These are phyloP conservation scores for Mesocricetus auratus DNA, from an alignment of 2,113 vertebrate species.

Conservation along the genomic window DNA sequence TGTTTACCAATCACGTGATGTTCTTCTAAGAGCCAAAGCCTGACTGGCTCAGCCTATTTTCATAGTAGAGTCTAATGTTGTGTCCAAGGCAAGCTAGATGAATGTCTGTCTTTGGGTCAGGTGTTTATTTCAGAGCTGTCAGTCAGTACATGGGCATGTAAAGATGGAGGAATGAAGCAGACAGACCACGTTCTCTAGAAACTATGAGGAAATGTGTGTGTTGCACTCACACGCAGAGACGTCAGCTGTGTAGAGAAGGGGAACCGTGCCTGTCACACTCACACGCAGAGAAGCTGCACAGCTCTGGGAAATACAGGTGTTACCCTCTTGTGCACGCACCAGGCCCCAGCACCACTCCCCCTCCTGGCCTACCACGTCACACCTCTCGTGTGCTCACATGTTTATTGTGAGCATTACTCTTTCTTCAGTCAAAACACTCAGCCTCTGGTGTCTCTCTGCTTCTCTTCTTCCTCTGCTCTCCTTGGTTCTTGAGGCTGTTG, in stretches of 20 bases:
- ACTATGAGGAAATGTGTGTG: too few relatives aligned
- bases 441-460: too few relatives aligned
- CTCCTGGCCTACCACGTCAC: background rate
- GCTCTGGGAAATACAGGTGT: background rate
- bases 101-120: background rate
- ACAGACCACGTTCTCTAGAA: background rate
- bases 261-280: too few relatives aligned
- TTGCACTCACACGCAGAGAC: too few relatives aligned
- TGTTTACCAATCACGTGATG: background rate
- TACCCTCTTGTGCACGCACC: too few relatives aligned
- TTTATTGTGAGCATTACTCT: background rate
- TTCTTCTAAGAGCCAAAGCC: background rate
- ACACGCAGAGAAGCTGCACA: background rate
- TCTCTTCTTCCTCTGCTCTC: background rate
- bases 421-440: background rate
- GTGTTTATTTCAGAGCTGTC: background rate
- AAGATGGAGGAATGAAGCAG: background rate
- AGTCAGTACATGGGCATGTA: background rate
- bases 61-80: background rate
- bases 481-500: slow-evolving; percentile 1
- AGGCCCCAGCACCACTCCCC: background rate
- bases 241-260: too few relatives aligned
- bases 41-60: background rate
- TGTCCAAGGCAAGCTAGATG: background rate
- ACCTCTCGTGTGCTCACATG: background rate